These are phyloP conservation scores for Pangasianodon gigas DNA, from an alignment of 2,113 vertebrate species.

Conservation along the genomic window DNA sequence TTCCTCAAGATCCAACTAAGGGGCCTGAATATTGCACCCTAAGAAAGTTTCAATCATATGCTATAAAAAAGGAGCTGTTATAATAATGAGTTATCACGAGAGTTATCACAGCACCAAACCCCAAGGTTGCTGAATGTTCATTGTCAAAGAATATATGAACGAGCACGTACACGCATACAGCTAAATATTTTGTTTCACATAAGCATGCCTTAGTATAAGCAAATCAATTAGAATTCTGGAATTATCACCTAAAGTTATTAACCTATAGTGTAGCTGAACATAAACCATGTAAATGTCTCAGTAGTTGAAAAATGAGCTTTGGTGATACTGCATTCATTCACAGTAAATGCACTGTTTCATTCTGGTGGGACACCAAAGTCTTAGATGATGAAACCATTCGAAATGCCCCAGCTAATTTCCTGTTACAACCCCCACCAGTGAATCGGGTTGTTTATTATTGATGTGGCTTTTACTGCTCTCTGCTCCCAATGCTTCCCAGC, in stretches of 20 bases:
- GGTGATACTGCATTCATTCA: constrained; percentile 51
- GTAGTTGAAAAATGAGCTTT: constrained; percentile 35
- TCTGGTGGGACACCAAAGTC: constrained; percentile 36
- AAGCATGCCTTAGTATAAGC: background rate
- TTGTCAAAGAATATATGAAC: background rate
- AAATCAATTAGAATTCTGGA: background rate
- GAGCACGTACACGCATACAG: background rate
- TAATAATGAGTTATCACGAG: background rate
- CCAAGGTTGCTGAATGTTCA: background rate
- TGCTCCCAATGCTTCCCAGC: constrained; percentile 38
- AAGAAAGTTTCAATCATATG: background rate
- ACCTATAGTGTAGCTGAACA: background rate
- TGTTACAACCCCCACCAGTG: constrained; percentile 35
- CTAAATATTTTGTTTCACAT: background rate
- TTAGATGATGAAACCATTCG: constrained; percentile 72
- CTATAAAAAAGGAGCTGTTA: background rate
- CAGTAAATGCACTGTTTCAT: constrained; percentile 5
- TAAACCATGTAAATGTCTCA: constrained; percentile 5
- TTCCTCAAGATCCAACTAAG: constrained; percentile 20
- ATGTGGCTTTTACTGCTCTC: constrained; percentile 41
- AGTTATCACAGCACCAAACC: background rate
- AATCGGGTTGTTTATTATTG: constrained; percentile 48
- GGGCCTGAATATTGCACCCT: background rate
- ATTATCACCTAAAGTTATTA: background rate
- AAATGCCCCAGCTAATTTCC: constrained; percentile 59